Base-by-base conservation (phyloP, 2,113 vertebrate species). In the Cichladusa arquata region DNA sequence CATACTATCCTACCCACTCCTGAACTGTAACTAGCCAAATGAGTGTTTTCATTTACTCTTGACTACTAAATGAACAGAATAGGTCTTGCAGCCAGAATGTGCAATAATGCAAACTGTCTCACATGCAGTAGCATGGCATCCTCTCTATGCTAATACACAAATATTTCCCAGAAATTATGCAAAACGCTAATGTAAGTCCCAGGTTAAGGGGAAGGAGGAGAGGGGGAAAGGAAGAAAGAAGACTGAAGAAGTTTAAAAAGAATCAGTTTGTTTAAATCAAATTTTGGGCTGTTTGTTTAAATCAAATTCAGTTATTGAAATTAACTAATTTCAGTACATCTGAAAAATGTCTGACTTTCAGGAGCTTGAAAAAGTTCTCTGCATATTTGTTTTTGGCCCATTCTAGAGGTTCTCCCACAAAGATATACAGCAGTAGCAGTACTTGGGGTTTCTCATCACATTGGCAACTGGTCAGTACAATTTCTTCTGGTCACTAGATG, bases 401-500 rank as follows among this genome's bases (percentile, higher is more conserved):
- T 72, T 62, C 31, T 62, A 25, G 7, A 56, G 13, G 29, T 78
- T 88, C 51, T 76, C 48, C 25, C 50, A 81, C 34, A 62, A 65
- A 86, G 42, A 76, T n/a, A 19, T 3, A 18, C 51, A 82, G 60
- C 19, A 86, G 25, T 8, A 71, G 29, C 24, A 56, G 23, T 25
- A 44, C 34, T 56, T 33, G 19, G 24, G 7, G 14, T 44, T 93
- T 91, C 42, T 50, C 7, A 1, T 81, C 45, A 33, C 29, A 45
- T 2, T 51, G n/a, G 36, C 31, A 82, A 65, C 67, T 60, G 74
- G 77, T 70, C 92, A 92, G 67, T 81, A 95, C 56, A 91, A 77
- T 77, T 80, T 91, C 48, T 95, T 95, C 65, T 93, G 85, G 92
- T 95, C 97, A 96, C 95, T 97, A 97, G 97, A 93, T 97, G 97